phyloP scores from a whole-genome alignment of 2,113 vertebrate genomes.

The Pristiophorus japonicus region DNA sequence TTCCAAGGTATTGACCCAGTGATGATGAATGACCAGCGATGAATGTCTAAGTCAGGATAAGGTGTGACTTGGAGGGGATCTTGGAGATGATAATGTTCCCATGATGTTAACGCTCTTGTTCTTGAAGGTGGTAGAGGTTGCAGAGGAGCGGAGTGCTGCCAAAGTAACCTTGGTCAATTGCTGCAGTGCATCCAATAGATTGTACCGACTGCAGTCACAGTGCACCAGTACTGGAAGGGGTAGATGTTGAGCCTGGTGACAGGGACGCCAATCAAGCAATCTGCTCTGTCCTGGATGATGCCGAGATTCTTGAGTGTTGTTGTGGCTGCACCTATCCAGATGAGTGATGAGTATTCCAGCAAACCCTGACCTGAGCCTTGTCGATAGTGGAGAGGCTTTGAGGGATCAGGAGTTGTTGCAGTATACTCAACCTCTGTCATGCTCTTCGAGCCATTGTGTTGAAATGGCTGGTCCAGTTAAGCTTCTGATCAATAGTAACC shows the following conservation, averaged over 20 bases:
- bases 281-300: neutral
- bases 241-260: neutral
- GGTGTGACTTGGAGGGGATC: neutral
- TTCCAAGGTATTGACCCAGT: neutral
- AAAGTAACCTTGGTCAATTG: neutral
- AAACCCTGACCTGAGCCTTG: neutral
- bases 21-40: neutral
- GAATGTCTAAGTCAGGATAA: neutral
- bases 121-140: neutral
- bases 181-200: neutral
- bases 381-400: neutral
- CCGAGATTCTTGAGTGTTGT: neutral
- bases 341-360: neutral
- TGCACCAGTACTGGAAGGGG: neutral
- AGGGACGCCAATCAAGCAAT: neutral
- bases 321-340: neutral
- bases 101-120: neutral
- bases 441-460: neutral
- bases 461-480: neutral
- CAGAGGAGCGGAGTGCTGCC: neutral
- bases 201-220: neutral
- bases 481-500: neutral
- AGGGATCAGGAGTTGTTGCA: neutral
- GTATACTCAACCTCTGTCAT: too few species aligned
- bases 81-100: neutral